A percentile compares a stretch with the other conserved stretches of the same genome.
phyloP scores from a whole-genome alignment of 2,797 vertebrate species.

The Micrastur ruficollis region DNA sequence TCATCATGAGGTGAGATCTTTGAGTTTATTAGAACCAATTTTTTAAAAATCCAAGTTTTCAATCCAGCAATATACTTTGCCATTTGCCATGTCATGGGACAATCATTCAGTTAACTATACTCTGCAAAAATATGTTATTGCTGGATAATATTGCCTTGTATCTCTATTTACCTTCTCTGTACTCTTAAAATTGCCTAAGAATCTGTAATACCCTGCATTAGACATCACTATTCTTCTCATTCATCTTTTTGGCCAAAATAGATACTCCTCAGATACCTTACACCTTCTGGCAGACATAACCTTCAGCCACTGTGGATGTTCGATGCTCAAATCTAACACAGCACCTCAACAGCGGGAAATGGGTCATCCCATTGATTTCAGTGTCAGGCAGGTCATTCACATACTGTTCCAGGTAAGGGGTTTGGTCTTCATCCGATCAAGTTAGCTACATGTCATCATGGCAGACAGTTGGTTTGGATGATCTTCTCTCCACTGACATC shows the following conservation, averaged over 20 bases:
- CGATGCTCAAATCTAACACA: not conserved
- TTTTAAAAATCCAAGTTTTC: not conserved
- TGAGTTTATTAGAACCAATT: not conserved
- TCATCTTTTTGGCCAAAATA: not conserved
- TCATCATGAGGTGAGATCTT: not conserved
- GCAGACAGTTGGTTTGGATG: not conserved
- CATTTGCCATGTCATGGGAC: fast-evolving
- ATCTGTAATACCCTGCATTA: not conserved
- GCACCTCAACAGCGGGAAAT: not conserved
- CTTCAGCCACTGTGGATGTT: not conserved
- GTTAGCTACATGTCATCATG: not conserved
- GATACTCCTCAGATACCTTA: not conserved
- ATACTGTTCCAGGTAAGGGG: not conserved
- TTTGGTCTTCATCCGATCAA: not conserved
- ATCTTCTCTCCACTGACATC: not conserved
- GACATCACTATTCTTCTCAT: not conserved
- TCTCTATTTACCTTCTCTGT: not conserved
- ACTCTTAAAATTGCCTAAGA: not conserved
- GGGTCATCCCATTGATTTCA: not conserved
- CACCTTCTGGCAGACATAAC: not conserved
- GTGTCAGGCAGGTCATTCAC: not conserved
- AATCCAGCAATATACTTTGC: not conserved
- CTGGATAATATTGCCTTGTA: not conserved
- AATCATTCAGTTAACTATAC: not conserved
- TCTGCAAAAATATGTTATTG: not conserved